Evolutionary conservation across 2,888 invertebrate species (phyloP), one percentile per base, ranked within the genome.

Genomic region (Hypercompe scribonia): DNA sequence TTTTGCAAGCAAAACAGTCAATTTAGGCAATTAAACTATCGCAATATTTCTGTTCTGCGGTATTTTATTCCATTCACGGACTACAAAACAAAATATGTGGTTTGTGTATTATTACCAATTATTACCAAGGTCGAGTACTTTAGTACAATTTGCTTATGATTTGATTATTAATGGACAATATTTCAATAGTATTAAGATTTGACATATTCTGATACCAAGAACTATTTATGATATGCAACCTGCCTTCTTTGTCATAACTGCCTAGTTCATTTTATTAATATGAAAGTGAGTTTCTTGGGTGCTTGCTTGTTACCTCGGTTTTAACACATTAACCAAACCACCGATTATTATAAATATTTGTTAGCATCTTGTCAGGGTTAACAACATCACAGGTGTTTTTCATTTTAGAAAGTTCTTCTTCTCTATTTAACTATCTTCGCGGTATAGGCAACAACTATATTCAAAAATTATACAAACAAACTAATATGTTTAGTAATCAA

Each of bases 1-100:
- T 54, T 34, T 28, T 64, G 54, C 46, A 66, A 64, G 68, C 68
- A 68, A 36, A 68, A 36, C 50, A 34, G 18, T 33, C 15, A 50
- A 33, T 67, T 33, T 50, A 3, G n/a, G 46, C 50, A 67, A 50
- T 50, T 50, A 67, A 3, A n/a, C 50, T 50, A 50, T 67, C 67
- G 67, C 24, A 67, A 50, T 46, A 50, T 21, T 67, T 42, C 33
- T 50, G 31, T 46, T 50, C 31, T 50, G n/a, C 34, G 7, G 46
- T 34, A 34, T 36, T 21, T 11, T 36, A 24, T 0, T 13, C n/a
- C 10, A 34, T 34, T 65, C 65, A 13, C 28, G 11, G 28, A 28
- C 28, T 5, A n/a, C 54, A 54, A 54, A 54, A 54, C n/a, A 28
- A 10, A n/a, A n/a, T 24, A n/a, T 54, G 11, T n/a, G 54, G 21